A percentile compares a stretch with the other conserved stretches of the same genome.
Evolutionary conservation across 2,888 invertebrate genomes (phyloP).

Genomic region (Euphydryas editha): DNA sequence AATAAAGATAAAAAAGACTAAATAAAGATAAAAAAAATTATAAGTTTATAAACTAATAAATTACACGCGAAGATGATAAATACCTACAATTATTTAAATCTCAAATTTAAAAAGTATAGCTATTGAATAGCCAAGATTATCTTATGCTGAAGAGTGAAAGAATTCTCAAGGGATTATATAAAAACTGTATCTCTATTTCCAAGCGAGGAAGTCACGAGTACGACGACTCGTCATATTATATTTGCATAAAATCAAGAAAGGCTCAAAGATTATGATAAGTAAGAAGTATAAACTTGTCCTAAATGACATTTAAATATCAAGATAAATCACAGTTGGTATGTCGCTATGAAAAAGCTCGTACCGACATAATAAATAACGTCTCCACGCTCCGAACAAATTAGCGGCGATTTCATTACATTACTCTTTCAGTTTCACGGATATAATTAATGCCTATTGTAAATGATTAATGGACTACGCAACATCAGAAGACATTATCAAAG

Average conservation of each 20-base stretch:
- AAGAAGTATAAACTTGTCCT: constrained; percentile 1
- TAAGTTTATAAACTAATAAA: too few relatives aligned
- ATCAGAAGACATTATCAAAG: constrained; percentile 13
- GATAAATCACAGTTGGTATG: constrained; percentile 44
- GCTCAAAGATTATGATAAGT: constrained; percentile 1
- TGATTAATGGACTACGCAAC: constrained; percentile 32
- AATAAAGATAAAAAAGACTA: too few relatives aligned
- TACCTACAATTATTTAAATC: too few relatives aligned
- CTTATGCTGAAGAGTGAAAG: background rate
- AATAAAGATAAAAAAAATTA: too few relatives aligned
- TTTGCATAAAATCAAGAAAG: background rate
- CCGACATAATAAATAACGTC: constrained; percentile 61
- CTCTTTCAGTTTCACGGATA: constrained; percentile 52
- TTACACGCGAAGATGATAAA: too few relatives aligned
- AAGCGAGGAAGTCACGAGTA: background rate
- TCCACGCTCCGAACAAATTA: constrained; percentile 55
- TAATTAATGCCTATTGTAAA: constrained; percentile 56
- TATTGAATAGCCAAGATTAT: too few relatives aligned
- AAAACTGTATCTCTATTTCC: constrained; percentile 3
- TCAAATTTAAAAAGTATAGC: too few relatives aligned
- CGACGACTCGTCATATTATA: background rate
- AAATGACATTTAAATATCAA: constrained; percentile 24
- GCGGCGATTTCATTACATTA: constrained; percentile 61
- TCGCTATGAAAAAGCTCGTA: constrained; percentile 56
- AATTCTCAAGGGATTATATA: background rate